Evolutionary conservation across 2,888 invertebrate genomes (phyloP).

Genomic region (Ischnus inquisitorius): DNA sequence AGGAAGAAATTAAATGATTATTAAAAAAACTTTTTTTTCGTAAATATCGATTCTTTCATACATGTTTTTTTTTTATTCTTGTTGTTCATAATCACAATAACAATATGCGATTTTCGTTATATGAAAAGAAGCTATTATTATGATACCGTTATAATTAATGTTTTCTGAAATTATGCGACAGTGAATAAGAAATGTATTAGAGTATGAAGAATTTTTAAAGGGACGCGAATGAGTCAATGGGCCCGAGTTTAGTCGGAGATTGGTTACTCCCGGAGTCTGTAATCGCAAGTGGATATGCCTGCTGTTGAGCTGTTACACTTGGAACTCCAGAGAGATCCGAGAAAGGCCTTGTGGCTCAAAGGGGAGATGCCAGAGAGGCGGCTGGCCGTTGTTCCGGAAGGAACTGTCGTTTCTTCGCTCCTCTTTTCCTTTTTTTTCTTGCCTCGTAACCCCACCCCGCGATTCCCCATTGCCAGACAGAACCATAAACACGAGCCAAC

Average conservation of each 20-base stretch:
- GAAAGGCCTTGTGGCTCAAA: conserved; percentile 62
- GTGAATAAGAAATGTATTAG: neutral
- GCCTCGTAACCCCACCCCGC: conserved; percentile 27
- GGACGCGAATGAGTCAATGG: conserved; percentile 43
- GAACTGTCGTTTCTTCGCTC: conserved; percentile 78
- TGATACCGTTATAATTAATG: neutral
- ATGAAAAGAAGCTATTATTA: neutral
- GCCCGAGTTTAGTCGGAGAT: neutral
- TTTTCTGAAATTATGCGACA: neutral
- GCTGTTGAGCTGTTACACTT: conserved; percentile 40
- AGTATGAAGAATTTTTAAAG: neutral
- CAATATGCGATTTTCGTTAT: neutral
- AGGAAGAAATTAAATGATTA: no score
- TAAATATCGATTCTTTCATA: no score
- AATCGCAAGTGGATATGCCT: conserved; percentile 64
- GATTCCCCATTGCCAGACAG: conserved; percentile 59
- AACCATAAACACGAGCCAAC: conserved; percentile 54
- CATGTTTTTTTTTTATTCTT: no score
- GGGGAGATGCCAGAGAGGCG: conserved; percentile 69
- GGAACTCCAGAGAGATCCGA: conserved; percentile 55
- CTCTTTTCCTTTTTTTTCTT: conserved; percentile 56
- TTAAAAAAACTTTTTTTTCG: no score
- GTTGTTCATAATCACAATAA: neutral
- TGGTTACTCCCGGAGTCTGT: conserved; percentile 40
- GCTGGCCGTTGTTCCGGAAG: conserved; percentile 79